Evolutionary conservation across 2,797 vertebrate species (phyloP).

Genomic region (Mus caroli): DNA sequence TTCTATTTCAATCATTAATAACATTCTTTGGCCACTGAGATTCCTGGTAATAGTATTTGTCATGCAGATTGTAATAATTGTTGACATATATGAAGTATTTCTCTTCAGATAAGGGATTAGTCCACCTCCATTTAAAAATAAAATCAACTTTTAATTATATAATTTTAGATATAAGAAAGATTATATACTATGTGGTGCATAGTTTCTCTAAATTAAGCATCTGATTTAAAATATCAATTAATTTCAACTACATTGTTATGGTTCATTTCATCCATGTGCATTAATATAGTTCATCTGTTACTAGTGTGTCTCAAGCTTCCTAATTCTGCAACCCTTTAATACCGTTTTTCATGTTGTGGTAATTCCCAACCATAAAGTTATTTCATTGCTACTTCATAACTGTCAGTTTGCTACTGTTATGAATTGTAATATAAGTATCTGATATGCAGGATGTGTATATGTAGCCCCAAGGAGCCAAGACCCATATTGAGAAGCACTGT

Average conservation of each 20-base stretch:
- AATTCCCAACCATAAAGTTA: not conserved
- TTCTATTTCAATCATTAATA: constrained; percentile 54
- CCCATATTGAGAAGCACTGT: not conserved
- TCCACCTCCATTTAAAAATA: not conserved
- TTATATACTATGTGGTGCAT: not conserved
- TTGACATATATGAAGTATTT: constrained; percentile 10
- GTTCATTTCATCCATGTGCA: not conserved
- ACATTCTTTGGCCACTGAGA: not conserved
- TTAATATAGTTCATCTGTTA: constrained; percentile 37
- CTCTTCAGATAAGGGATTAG: not conserved
- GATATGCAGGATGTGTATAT: not conserved
- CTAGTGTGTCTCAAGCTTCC: not conserved
- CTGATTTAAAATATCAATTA: constrained; percentile 21
- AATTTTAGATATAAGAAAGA: constrained; percentile 15
- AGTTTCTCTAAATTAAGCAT: not conserved
- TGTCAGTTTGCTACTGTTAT: not conserved
- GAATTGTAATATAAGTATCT: not conserved
- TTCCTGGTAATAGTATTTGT: not conserved
- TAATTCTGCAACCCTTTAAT: not conserved
- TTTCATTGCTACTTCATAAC: not conserved
- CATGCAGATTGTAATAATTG: not conserved
- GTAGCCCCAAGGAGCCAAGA: not conserved
- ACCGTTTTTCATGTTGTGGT: not conserved
- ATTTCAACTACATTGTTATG: constrained; percentile 25
- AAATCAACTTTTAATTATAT: constrained; percentile 5